Evolutionary conservation across 2,797 vertebrate species (phyloP).

Genomic region (Pipistrellus pygmaeus): DNA sequence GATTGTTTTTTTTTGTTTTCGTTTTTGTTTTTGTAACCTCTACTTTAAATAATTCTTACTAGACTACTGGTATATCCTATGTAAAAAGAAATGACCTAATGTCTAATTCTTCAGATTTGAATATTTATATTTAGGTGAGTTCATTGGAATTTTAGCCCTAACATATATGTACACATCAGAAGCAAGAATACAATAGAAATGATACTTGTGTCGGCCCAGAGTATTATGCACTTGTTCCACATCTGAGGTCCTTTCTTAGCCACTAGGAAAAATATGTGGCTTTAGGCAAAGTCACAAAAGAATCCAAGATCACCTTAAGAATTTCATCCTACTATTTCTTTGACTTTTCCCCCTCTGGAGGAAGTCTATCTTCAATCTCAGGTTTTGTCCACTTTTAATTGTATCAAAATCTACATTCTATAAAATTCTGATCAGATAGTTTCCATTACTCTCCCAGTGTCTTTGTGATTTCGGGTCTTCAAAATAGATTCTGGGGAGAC

Average conservation of each 20-base stretch:
- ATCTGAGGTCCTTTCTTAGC: conserved; percentile 42
- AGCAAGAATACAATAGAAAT: conserved; percentile 58
- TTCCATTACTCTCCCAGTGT: conserved; percentile 32
- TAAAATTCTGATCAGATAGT: conserved; percentile 53
- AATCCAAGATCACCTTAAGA: conserved; percentile 15
- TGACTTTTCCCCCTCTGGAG: background rate
- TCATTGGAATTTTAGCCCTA: conserved; percentile 27
- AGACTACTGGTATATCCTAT: background rate
- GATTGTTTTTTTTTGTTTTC: background rate
- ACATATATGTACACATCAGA: conserved; percentile 16
- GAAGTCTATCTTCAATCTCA: background rate
- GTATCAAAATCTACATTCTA: conserved; percentile 22
- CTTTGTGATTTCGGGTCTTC: conserved; percentile 45
- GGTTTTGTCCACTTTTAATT: conserved; percentile 24
- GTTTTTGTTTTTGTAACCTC: background rate
- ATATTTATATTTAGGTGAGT: conserved; percentile 35
- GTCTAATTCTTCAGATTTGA: conserved; percentile 41
- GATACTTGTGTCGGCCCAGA: background rate
- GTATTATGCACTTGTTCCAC: conserved; percentile 26
- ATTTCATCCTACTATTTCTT: conserved; percentile 16
- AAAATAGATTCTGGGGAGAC: background rate
- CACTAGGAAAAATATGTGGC: conserved; percentile 4
- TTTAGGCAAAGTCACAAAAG: conserved; percentile 44
- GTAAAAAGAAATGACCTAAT: conserved; percentile 40
- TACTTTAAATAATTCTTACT: conserved; percentile 55